A percentile compares a stretch with the other conserved stretches of the same genome.
Conservation (phyloP, 2,113 vertebrate species). For the Ranitomeya variabilis region DNA sequence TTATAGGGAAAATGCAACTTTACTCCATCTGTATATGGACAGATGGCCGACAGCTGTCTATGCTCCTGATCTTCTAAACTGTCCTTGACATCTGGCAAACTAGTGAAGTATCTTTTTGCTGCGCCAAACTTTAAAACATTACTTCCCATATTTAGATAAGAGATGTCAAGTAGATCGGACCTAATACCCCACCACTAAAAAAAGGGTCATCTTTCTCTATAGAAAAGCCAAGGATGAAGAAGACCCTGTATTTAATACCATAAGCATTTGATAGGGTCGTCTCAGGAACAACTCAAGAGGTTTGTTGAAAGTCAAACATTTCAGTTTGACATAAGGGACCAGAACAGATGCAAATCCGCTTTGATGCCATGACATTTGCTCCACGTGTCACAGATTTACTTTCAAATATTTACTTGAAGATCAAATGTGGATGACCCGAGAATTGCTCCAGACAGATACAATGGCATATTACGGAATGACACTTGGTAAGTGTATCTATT, state of each 20-base stretch:
- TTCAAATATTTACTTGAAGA: slow-evolving; percentile 28
- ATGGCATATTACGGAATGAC: background rate
- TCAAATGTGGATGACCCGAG: background rate
- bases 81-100: background rate
- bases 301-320: slow-evolving; percentile 42
- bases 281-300: background rate
- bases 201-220: background rate
- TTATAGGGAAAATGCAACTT: background rate
- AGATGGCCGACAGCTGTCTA: background rate
- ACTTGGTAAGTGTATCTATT: background rate
- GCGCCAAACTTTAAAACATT: background rate
- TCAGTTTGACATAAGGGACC: background rate
- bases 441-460: slow-evolving; percentile 4
- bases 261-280: background rate
- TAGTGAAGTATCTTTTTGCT: background rate
- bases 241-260: background rate
- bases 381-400: slow-evolving; percentile 19
- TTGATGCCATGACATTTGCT: slow-evolving; percentile 19
- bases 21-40: background rate
- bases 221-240: background rate
- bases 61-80: background rate
- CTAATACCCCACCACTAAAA: background rate
- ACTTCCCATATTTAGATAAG: background rate
- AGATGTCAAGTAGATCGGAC: background rate
- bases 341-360: slow-evolving; percentile 34